Evolutionary conservation across 2,888 invertebrate species (phyloP).

Genomic region (Machimus rusticus): DNA sequence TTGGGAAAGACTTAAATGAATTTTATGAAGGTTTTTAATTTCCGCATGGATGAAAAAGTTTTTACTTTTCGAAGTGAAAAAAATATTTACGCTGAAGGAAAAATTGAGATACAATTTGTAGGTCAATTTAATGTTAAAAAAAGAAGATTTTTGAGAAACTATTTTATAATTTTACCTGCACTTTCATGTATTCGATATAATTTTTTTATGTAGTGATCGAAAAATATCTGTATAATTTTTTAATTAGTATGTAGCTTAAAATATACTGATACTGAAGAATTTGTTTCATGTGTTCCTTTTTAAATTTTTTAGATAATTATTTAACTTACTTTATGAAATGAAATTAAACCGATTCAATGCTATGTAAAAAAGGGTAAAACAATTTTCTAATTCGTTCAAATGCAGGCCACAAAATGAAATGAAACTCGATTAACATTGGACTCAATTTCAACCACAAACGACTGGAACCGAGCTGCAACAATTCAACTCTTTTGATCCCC

Average conservation of each 20-base stretch:
- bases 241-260: neutral
- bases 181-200: no score
- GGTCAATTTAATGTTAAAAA: no score
- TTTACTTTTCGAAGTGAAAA: neutral
- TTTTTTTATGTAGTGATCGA: neutral
- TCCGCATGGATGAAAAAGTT: neutral
- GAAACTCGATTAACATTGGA: neutral
- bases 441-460: neutral
- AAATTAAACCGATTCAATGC: neutral
- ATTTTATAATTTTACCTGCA: no score
- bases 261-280: no score
- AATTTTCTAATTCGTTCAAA: neutral
- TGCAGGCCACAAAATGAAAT: neutral
- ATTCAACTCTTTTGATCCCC: neutral
- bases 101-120: neutral
- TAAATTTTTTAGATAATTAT: no score
- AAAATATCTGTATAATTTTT: neutral
- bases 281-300: no score
- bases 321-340: no score
- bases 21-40: neutral
- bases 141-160: no score
- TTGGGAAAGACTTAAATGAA: neutral
- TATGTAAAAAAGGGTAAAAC: neutral
- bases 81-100: neutral
- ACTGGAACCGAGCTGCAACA: neutral